phyloP scores from a whole-genome alignment of 2,888 invertebrate species.

The Aphodius sticticus region DNA sequence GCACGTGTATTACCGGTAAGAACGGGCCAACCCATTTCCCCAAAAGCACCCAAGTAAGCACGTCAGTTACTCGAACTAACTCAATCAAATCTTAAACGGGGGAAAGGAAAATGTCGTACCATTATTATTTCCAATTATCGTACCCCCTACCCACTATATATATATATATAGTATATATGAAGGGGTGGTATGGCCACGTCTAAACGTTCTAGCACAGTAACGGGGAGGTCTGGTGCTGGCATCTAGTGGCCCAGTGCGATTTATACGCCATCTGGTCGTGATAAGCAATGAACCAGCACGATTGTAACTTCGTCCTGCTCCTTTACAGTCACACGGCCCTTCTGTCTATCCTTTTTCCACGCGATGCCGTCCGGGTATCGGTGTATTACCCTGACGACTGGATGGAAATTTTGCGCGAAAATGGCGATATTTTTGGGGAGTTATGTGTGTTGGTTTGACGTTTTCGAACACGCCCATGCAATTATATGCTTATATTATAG shows the following conservation, averaged over 20 bases:
- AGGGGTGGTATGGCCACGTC: conserved; percentile 20
- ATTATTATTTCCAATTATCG: conserved; percentile 40
- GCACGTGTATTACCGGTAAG: background rate
- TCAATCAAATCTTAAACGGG: conserved; percentile 34
- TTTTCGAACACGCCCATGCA: conserved; percentile 46
- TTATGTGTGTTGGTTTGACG: conserved; percentile 31
- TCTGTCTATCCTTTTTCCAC: conserved; percentile 25
- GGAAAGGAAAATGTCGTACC: conserved; percentile 34
- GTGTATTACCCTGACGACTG: conserved; percentile 8
- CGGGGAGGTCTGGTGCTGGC: conserved; percentile 54
- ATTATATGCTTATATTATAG: conserved; percentile 49
- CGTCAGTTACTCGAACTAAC: conserved; percentile 29
- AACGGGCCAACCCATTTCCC: background rate
- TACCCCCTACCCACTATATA: conserved; percentile 24
- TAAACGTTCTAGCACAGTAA: conserved; percentile 37
- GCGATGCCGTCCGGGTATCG: background rate
- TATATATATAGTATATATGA: conserved; percentile 4
- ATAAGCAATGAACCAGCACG: conserved; percentile 48
- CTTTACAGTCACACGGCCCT: conserved; percentile 23
- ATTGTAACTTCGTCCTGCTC: conserved; percentile 42
- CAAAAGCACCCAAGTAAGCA: background rate
- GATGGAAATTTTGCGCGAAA: conserved; percentile 15
- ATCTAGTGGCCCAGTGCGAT: conserved; percentile 58
- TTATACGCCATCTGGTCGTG: conserved; percentile 59
- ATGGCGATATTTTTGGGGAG: conserved; percentile 30